Conservation (phyloP, 1,140 invertebrate species). For the Rhagoletis zephyria region DNA sequence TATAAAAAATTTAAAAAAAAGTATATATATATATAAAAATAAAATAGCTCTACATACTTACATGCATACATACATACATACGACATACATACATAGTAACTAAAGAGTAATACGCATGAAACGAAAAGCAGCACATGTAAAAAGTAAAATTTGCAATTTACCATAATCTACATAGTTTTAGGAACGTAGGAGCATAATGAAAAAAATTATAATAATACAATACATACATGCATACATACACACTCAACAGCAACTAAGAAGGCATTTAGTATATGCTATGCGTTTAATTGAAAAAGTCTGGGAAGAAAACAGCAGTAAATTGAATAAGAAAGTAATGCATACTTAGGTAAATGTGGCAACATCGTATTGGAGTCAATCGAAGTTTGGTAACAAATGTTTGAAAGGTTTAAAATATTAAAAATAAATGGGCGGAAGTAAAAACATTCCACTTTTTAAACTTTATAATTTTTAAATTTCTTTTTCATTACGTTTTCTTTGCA, state of each 20-base stretch:
- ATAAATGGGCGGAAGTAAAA: too few species aligned
- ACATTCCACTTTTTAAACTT: too few species aligned
- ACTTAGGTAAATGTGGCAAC: too few species aligned
- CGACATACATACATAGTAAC: constrained; percentile 5
- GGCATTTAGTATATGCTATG: background rate
- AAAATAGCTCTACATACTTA: constrained; percentile 53
- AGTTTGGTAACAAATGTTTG: background rate
- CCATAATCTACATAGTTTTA: constrained; percentile 30
- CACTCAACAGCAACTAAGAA: background rate
- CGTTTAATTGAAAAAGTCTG: background rate
- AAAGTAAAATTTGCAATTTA: constrained; percentile 21
- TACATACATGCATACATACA: constrained; percentile 3
- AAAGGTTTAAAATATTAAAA: too few species aligned
- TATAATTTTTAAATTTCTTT: too few species aligned
- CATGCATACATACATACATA: constrained; percentile 61
- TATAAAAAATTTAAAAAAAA: constrained; percentile 11
- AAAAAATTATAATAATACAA: constrained; percentile 9
- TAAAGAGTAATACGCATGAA: constrained; percentile 54
- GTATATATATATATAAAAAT: background rate
- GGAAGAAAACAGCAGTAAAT: background rate
- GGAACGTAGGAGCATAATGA: constrained; percentile 32
- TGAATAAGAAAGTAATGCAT: too few species aligned
- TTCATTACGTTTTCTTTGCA: too few species aligned
- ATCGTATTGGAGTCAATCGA: background rate
- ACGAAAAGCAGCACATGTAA: constrained; percentile 19